Conservation (phyloP, 2,888 invertebrate genomes). For the Euspilapteryx auroguttella region DNA sequence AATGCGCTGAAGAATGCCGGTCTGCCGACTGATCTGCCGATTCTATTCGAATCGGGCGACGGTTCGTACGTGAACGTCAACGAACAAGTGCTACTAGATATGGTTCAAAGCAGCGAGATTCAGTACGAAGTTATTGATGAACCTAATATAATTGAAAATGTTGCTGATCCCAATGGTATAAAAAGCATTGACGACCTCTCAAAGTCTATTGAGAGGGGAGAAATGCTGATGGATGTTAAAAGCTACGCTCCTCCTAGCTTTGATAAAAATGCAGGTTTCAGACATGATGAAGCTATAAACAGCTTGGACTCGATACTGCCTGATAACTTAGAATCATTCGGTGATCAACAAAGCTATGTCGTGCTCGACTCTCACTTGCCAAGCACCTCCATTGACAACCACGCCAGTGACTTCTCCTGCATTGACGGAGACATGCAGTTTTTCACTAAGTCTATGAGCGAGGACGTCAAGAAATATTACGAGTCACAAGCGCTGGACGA, state of each 20-base stretch:
- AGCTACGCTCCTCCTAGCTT: conserved; percentile 21
- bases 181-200: conserved; percentile 54
- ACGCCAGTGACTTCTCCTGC: conserved; percentile 41
- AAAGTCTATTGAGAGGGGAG: conserved; percentile 47
- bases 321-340: conserved; percentile 42
- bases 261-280: conserved; percentile 27
- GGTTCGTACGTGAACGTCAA: conserved; percentile 66
- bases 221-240: conserved; percentile 36
- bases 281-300: conserved; percentile 36
- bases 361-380: conserved; percentile 33
- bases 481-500: conserved; percentile 40
- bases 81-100: conserved; percentile 62
- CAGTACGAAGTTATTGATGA: conserved; percentile 56
- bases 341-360: conserved; percentile 42
- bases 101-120: conserved; percentile 55
- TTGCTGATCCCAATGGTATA: conserved; percentile 48
- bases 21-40: conserved; percentile 50
- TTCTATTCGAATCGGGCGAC: conserved; percentile 66
- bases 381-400: conserved; percentile 25
- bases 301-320: conserved; percentile 41
- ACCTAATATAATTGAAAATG: conserved; percentile 52
- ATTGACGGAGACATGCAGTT: conserved; percentile 53
- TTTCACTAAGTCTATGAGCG: conserved; percentile 50
- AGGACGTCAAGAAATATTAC: conserved; percentile 50
- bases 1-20: conserved; percentile 49